Evolutionary conservation across 1,140 invertebrate genomes (phyloP).

Genomic region (Rhagoletis pomonella): DNA sequence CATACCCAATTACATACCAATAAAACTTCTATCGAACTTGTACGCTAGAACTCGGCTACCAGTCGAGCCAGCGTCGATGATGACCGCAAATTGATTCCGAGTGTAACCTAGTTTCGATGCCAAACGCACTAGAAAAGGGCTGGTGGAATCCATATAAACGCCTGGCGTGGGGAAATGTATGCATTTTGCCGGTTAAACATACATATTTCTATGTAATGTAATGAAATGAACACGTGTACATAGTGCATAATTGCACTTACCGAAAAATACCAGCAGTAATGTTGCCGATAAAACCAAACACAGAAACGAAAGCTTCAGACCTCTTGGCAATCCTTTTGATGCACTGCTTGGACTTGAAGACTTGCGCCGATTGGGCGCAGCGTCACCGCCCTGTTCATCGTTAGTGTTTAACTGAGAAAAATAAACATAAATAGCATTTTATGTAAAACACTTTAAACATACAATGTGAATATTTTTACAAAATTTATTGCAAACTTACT

Average conservation of each 20-base stretch:
- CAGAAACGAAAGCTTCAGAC: slow-evolving; percentile 70
- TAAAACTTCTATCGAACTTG: slow-evolving; percentile 85
- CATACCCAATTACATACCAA: slow-evolving; percentile 74
- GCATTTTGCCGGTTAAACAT: too few species aligned
- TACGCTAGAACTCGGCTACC: slow-evolving; percentile 94
- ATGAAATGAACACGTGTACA: too few species aligned
- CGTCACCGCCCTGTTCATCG: slow-evolving; percentile 45
- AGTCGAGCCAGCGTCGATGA: slow-evolving; percentile 97
- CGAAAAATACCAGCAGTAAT: slow-evolving; percentile 69
- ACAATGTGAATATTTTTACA: too few species aligned
- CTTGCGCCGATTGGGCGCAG: slow-evolving; percentile 30
- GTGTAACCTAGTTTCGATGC: slow-evolving; percentile 82
- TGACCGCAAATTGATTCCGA: slow-evolving; percentile 89
- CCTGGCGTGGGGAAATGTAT: slow-evolving; percentile 57
- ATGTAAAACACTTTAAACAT: too few species aligned
- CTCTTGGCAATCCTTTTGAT: slow-evolving; percentile 61
- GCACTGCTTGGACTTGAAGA: slow-evolving; percentile 23
- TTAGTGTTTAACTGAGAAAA: slow-evolving; percentile 52
- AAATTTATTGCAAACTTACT: neutral
- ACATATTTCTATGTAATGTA: too few species aligned
- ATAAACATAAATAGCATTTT: neutral
- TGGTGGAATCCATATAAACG: slow-evolving; percentile 69
- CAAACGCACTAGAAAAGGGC: slow-evolving; percentile 78
- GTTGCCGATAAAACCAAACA: slow-evolving; percentile 69
- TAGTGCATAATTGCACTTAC: slow-evolving; percentile 61